These are phyloP conservation scores for Phortica magna DNA, from an alignment of 2,888 invertebrate genomes.

Conservation along the genomic window DNA sequence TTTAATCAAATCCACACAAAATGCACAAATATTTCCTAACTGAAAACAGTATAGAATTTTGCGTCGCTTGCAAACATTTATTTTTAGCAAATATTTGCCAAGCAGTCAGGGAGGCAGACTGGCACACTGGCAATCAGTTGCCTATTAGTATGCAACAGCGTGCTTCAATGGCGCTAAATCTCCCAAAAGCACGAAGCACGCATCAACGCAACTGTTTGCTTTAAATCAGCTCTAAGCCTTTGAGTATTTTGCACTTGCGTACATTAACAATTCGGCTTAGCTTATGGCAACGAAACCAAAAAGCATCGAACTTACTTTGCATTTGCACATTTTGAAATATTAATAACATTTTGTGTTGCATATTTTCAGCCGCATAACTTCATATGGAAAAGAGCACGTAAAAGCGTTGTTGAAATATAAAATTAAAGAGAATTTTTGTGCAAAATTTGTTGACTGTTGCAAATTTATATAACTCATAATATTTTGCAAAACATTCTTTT, in stretches of 20 bases:
- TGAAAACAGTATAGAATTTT: constrained; percentile 2
- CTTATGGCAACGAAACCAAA: background rate
- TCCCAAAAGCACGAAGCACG: constrained; percentile 9
- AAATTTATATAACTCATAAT: too few relatives aligned
- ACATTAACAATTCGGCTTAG: constrained; percentile 1
- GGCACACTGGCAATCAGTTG: constrained; percentile 37
- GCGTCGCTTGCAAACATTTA: constrained; percentile 48
- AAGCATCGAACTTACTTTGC: background rate
- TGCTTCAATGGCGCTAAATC: constrained; percentile 7
- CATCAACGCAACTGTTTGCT: constrained; percentile 39
- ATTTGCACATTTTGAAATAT: constrained; percentile 59
- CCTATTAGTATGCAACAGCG: constrained; percentile 37
- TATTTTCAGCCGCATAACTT: constrained; percentile 51
- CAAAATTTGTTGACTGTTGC: constrained; percentile 2
- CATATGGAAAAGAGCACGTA: constrained; percentile 35
- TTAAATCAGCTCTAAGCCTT: constrained; percentile 53
- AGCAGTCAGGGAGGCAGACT: background rate
- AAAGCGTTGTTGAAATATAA: background rate
- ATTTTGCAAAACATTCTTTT: background rate
- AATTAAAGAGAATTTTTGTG: background rate
- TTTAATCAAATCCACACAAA: constrained; percentile 18
- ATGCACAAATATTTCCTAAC: background rate
- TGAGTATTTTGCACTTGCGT: constrained; percentile 6
- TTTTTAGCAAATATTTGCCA: constrained; percentile 49
- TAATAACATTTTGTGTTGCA: constrained; percentile 60